Evolutionary conservation across 2,888 invertebrate species (phyloP), one percentile per base, ranked within the genome.

Genomic region (Lymantria dispar): DNA sequence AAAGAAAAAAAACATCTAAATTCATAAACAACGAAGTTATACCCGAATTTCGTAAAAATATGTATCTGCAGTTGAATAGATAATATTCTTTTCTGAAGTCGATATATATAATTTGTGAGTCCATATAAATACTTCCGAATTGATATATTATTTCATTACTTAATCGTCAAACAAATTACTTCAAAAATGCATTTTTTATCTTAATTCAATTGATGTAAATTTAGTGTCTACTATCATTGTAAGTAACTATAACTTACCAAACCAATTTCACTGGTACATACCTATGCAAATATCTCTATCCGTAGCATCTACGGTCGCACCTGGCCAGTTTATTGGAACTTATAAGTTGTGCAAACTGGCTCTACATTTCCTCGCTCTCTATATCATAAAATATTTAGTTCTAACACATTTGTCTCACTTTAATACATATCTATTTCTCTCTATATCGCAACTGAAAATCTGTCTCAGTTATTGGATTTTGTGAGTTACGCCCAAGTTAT

Each of bases 291-390:
- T 90, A 76, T 73, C 78, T 83, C 72, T 76, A 83, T 83, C 74
- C 75, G 63, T 61, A 64, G 64, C 78, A 74, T 66, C 77, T 75
- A 69, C 76, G 81, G 80, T 77, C 84, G 77, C 90, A 90, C 89
- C 91, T 90, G 90, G 80, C 80, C 80, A 66, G 66, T 78, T 87
- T 90, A 90, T 90, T 91, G 89, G 45, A 83, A 85, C 85, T 87
- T 90, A 87, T 90, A 91, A 90, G 85, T 90, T 90, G 81, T 80
- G 83, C 87, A 83, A 87, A 88, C 83, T 85, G 80, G 79, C 72
- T 74, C 64, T 69, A 62, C 64, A 60, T 14, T 14, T 14, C 15
- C 14, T 33, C 67, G 46, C 58, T 62, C 70, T 66, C 74, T 78
- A 70, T 72, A 72, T 77, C 72, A 78, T 67, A 57, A 45, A 56